These are phyloP conservation scores for Trichonephila clavipes DNA, from an alignment of 1,140 invertebrate genomes.

Conservation along the genomic window DNA sequence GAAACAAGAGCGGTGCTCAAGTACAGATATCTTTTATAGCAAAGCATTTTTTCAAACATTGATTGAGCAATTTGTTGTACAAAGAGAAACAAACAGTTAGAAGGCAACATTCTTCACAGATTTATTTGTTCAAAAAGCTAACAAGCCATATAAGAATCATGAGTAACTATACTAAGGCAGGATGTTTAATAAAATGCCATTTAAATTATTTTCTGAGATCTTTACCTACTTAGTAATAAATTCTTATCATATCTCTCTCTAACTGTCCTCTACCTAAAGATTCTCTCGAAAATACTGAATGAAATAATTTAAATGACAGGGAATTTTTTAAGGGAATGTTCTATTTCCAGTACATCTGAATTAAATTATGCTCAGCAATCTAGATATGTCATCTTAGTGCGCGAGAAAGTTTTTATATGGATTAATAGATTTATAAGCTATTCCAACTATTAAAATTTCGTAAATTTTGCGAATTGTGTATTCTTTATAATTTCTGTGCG, in stretches of 20 bases:
- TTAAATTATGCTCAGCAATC: slow-evolving; percentile 16
- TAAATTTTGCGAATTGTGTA: no score
- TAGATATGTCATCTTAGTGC: slow-evolving; percentile 34
- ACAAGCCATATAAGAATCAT: slow-evolving; percentile 45
- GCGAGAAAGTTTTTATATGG: background rate
- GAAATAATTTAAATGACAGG: background rate
- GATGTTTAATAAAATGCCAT: slow-evolving; percentile 66
- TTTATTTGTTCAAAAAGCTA: slow-evolving; percentile 68
- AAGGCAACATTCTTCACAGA: slow-evolving; percentile 67
- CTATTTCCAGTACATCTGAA: slow-evolving; percentile 48
- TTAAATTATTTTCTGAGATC: slow-evolving; percentile 28
- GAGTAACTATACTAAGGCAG: slow-evolving; percentile 67
- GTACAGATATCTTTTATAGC: slow-evolving; percentile 57
- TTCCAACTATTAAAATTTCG: background rate
- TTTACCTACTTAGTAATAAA: slow-evolving; percentile 26
- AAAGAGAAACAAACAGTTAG: slow-evolving; percentile 67
- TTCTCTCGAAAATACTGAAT: slow-evolving; percentile 15
- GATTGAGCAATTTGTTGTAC: slow-evolving; percentile 73
- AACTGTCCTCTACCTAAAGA: slow-evolving; percentile 53
- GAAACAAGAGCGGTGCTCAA: slow-evolving; percentile 56
- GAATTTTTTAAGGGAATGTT: slow-evolving; percentile 25
- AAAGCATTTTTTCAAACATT: slow-evolving; percentile 51
- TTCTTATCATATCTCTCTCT: slow-evolving; percentile 10
- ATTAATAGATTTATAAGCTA: background rate
- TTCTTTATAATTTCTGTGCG: background rate